Base-by-base conservation (phyloP, 92 coral and sea anemone genomes). In the Bergia puertoricense region DNA sequence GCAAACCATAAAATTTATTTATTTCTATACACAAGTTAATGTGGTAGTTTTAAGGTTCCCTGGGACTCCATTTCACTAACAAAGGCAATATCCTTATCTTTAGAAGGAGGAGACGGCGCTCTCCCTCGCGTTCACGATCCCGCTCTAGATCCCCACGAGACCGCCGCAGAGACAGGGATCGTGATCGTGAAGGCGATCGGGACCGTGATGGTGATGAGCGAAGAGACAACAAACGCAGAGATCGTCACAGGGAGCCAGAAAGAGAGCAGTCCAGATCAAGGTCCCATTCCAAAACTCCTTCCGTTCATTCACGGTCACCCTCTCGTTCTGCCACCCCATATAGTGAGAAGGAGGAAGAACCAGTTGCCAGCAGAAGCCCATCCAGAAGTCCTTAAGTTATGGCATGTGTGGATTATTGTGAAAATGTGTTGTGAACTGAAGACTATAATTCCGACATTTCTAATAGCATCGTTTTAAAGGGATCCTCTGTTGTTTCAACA, bases 331-430 rank as follows among this genome's bases (percentile, higher is more conserved):
- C 87, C 74, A 84, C 87, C 10, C 87, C 79, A 15, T 84, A 84
- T 79, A 94, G 93, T 79, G 93, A 89, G n/a, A 92, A 90, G 81
- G 98, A 88, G 30, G 94, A 92, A 67, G 93, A 95, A 41, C 91
- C 87, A 30, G 94, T 51, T 30, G 86, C 41, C 9, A 93, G 90
- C 9, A 90, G 94, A 69, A 86, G 92, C 41, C 91, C 96, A 36
- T 89, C 96, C 39, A 92, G 92, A 71, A 84, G 87, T 71, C 87
- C 87, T 30, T 84, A 37, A 48, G 6, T 84, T 46, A 0, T 8
- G 2, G 36, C 8, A 14, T n/a, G n/a, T 44, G 37, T 69, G 44
- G 23, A 45, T 2, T 5, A 48, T 54, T 39, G 39, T 40, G 16
- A 48, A 30, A 45, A 45, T 22, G 22, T 54, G 85, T 57, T 57